Percentiles rank a stretch among this genome's conserved stretches.
Evolutionary conservation across 2,797 vertebrate genomes (phyloP).

Genomic region (Lophotriccus pileatus): DNA sequence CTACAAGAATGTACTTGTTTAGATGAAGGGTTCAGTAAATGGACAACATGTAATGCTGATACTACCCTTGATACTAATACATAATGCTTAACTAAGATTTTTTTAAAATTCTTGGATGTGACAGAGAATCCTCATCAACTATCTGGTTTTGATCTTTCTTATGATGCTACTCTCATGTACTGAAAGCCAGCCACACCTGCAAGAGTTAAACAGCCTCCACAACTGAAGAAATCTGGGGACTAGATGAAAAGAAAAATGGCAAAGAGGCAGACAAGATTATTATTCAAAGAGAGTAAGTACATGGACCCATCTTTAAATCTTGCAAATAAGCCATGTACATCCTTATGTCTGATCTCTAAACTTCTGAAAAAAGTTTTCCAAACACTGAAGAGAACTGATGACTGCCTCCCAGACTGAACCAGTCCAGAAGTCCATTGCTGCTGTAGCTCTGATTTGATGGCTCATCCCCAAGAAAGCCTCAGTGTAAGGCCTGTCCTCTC

Average conservation of each 20-base stretch:
- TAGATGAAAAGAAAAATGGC: background rate
- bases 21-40: background rate
- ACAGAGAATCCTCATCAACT: background rate
- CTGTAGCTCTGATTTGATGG: background rate
- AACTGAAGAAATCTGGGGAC: background rate
- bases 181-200: background rate
- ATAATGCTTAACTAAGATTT: background rate
- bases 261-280: background rate
- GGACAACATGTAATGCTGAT: background rate
- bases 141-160: background rate
- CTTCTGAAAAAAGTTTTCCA: background rate
- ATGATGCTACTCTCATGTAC: background rate
- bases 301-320: background rate
- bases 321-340: accelerated
- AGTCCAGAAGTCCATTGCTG: background rate
- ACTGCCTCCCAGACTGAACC: background rate
- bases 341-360: background rate
- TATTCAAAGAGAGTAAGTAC: background rate
- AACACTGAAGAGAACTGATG: background rate
- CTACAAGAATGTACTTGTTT: background rate
- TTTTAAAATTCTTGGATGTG: background rate
- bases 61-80: background rate
- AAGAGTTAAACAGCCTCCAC: background rate
- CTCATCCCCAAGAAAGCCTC: background rate
- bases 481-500: background rate